Percentiles rank a stretch among this genome's conserved stretches.
Evolutionary conservation across 2,113 vertebrate genomes (phyloP).

Genomic region (Suncus etruscus): DNA sequence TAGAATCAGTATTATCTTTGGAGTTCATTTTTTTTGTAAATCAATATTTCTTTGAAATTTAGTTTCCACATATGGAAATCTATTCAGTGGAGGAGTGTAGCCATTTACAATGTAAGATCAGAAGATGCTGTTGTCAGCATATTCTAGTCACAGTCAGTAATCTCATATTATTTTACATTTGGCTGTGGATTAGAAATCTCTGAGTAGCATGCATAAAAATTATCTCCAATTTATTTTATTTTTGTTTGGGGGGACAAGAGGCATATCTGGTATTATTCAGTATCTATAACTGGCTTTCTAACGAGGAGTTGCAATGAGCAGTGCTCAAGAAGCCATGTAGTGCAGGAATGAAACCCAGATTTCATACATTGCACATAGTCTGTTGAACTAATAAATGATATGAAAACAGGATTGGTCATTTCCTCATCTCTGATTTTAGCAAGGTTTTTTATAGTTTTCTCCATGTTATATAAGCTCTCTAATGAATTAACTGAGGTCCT

Average conservation of each 20-base stretch:
- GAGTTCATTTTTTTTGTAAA: background rate
- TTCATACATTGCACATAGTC: too few relatives aligned
- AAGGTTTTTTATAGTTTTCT: too few relatives aligned
- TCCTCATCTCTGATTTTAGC: too few relatives aligned
- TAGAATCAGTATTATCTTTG: background rate
- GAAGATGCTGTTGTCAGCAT: background rate
- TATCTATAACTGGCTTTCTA: too few relatives aligned
- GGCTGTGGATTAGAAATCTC: conserved; percentile 3
- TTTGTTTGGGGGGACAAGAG: too few relatives aligned
- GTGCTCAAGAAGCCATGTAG: too few relatives aligned
- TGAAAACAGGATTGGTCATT: too few relatives aligned
- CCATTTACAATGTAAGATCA: background rate
- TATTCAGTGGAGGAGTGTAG: background rate
- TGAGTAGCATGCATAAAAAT: background rate
- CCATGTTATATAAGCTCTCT: too few relatives aligned
- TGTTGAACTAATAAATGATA: too few relatives aligned
- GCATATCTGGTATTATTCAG: too few relatives aligned
- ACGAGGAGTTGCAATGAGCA: too few relatives aligned
- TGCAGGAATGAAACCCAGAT: too few relatives aligned
- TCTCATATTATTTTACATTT: background rate
- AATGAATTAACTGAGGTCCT: background rate
- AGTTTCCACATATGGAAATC: background rate
- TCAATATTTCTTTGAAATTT: background rate
- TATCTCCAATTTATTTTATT: background rate
- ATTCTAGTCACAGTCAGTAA: background rate